Evolutionary conservation across 37 sponge, comb jelly and placozoan species (phyloP).

Genomic region (Dysidea cf. avara): DNA sequence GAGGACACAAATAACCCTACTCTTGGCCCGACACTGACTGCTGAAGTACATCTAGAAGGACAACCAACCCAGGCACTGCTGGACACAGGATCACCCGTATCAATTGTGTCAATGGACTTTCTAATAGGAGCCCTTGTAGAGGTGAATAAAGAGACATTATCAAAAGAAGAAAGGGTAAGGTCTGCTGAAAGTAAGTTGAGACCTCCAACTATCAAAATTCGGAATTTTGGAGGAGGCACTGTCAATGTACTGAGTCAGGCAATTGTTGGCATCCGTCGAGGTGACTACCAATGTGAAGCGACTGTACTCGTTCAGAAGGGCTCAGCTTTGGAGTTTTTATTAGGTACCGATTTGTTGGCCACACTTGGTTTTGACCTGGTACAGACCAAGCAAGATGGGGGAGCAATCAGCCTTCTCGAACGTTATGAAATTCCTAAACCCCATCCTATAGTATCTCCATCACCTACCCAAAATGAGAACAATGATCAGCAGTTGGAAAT

Average conservation of each 20-base stretch:
- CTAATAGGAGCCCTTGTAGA: conserved; percentile 1
- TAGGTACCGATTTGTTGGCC: conserved; percentile 51
- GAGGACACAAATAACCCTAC: background rate
- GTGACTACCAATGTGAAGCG: background rate
- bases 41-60: conserved; percentile 11
- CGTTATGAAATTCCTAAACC: background rate
- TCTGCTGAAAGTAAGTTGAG: background rate
- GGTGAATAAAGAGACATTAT: too few relatives aligned
- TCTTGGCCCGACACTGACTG: conserved; percentile 14
- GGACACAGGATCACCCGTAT: conserved; percentile 40
- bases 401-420: background rate
- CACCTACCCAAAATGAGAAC: too few relatives aligned
- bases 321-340: conserved; percentile 26
- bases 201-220: background rate
- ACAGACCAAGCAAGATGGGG: background rate
- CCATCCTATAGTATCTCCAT: too few relatives aligned
- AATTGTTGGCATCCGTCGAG: background rate
- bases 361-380: conserved; percentile 33
- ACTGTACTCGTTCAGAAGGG: conserved; percentile 36
- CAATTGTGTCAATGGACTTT: conserved; percentile 22
- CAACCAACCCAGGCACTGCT: conserved; percentile 10
- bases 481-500: too few relatives aligned
- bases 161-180: background rate
- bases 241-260: conserved; percentile 24
- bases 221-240: conserved; percentile 11